Base-by-base conservation (phyloP, 2,113 vertebrate genomes). In the Phoenicopterus ruber region DNA sequence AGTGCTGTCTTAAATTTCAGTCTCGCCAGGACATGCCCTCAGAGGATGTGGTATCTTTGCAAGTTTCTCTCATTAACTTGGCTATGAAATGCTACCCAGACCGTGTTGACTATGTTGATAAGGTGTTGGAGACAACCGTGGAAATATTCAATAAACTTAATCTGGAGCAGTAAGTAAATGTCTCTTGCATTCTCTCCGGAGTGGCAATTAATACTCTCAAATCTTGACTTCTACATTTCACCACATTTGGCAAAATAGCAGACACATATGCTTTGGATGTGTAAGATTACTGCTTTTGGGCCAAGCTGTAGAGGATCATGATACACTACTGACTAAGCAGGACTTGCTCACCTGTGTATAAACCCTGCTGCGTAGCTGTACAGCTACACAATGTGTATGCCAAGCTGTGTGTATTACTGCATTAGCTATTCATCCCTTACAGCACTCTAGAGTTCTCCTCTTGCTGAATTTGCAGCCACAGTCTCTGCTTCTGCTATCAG, bases 101-200 rank as follows among this genome's bases (percentile, higher is more conserved):
- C 29, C 99, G 99, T 18, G 99, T 99, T n/a, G 99, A 99, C 96
- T 99, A 99, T 70, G 99, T 99, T 26, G 99, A 99, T 96, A 99
- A 99, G 94, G 99, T 99, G 86, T 96, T 99, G 88, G 99, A 99
- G 97, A 99, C 99, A 93, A 99, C 99, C 0, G 99, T 99, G 97
- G 99, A 99, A 95, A 99, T 99, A 93, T 99, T 99, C 95, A 99
- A 99, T 97, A 99, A 99, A 88, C 99, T 99, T 80, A 99, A 99
- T 96, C 97, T 99, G 92, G 99, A 99, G 94, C 99, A 99, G 99
- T 99, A 97, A 98, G 99, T 98, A 69, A 49, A 78, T 31, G 12
- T 58, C 24, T 77, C 10, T 62, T 90, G 9, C 1, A 2, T 90
- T 91, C 44, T 72, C 8, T 87, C 25, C 86, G 36, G 11, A 44